Percentiles rank a stretch among this genome's conserved stretches.
These are phyloP conservation scores for Ophraella communa DNA, from an alignment of 2,888 invertebrate species.

Conservation along the genomic window DNA sequence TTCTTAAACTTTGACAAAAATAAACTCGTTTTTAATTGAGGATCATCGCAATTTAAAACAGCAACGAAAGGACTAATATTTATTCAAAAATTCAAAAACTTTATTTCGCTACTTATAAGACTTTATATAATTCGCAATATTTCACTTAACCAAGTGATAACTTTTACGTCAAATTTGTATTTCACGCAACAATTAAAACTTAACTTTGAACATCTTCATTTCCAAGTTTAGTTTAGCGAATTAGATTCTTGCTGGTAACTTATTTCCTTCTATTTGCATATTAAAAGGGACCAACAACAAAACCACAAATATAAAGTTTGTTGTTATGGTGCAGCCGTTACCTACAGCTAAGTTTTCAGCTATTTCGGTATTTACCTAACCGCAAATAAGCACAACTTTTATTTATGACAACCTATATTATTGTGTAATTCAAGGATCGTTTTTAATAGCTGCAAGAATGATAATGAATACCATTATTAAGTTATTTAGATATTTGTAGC, in stretches of 20 bases:
- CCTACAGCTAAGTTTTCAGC: not conserved
- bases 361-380: not conserved
- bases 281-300: slow-evolving; percentile 12
- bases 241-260: slow-evolving; percentile 13
- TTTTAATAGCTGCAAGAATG: not conserved
- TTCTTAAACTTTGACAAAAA: not conserved
- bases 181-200: slow-evolving; percentile 36
- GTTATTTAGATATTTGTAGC: too few relatives aligned
- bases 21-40: not conserved
- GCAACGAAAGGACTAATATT: slow-evolving; percentile 2
- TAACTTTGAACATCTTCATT: slow-evolving; percentile 30
- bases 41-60: slow-evolving; percentile 1
- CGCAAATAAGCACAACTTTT: too few relatives aligned
- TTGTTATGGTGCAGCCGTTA: slow-evolving; percentile 13
- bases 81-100: slow-evolving; percentile 14
- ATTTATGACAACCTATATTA: too few relatives aligned
- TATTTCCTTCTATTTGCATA: slow-evolving; percentile 27
- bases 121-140: slow-evolving; percentile 23
- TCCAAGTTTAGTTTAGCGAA: slow-evolving; percentile 22
- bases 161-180: slow-evolving; percentile 32
- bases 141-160: slow-evolving; percentile 28
- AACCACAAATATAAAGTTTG: slow-evolving; percentile 17
- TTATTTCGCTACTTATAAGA: slow-evolving; percentile 8
- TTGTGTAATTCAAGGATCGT: not conserved
- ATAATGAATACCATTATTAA: too few relatives aligned